Evolutionary conservation across 2,797 vertebrate species (phyloP).

Genomic region (Nyctibius grandis): DNA sequence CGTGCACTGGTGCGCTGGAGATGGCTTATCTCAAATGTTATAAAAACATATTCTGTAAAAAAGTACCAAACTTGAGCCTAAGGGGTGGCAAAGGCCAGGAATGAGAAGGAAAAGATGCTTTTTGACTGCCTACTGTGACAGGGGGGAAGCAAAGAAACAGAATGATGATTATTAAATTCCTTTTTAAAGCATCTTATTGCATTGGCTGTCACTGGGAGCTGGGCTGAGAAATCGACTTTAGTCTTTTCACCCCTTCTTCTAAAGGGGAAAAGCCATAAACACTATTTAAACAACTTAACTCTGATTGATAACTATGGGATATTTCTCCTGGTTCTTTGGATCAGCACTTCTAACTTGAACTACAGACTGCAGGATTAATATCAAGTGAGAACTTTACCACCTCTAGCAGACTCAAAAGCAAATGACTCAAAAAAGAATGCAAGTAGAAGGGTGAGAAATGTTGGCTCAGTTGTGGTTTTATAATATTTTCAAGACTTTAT

Average conservation of each 20-base stretch:
- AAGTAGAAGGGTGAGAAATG: neutral
- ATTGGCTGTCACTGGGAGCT: neutral
- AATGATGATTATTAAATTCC: neutral
- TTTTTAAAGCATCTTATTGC: neutral
- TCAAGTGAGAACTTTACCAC: neutral
- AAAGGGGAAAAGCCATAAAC: neutral
- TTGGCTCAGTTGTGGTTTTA: neutral
- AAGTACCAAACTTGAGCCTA: neutral
- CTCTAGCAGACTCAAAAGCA: neutral
- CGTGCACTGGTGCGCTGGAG: neutral
- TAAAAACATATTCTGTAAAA: neutral
- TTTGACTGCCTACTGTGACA: neutral
- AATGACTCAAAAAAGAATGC: too few relatives aligned
- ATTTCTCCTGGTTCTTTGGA: neutral
- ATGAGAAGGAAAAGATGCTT: neutral
- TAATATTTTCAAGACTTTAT: neutral
- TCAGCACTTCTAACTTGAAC: neutral
- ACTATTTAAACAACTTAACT: neutral
- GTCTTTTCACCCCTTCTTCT: neutral
- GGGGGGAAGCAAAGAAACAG: neutral
- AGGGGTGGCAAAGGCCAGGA: neutral
- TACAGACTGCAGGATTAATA: neutral
- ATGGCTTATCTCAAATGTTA: neutral
- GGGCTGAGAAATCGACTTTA: neutral
- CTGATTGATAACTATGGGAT: neutral